These are phyloP conservation scores for Todus mexicanus DNA, from an alignment of 2,797 vertebrate species.

Conservation along the genomic window DNA sequence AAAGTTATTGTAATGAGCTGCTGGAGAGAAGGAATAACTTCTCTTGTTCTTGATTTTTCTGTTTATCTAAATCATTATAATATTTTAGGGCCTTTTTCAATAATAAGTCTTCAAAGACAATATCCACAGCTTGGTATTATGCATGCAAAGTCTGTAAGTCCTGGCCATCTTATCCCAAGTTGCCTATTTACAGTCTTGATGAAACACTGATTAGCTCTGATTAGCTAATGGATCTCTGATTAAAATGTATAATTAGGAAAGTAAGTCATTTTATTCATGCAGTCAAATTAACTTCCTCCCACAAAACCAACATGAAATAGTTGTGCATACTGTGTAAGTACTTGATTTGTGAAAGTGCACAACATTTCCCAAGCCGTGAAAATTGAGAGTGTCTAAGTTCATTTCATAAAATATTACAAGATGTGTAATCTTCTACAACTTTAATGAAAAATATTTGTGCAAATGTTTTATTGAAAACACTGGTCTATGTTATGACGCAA, in stretches of 20 bases:
- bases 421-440: background rate
- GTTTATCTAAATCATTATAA: background rate
- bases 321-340: slow-evolving; percentile 12
- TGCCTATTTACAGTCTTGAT: slow-evolving; percentile 72
- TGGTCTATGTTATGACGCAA: background rate
- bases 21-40: background rate
- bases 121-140: slow-evolving; percentile 44
- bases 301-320: slow-evolving; percentile 54
- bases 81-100: background rate
- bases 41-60: background rate
- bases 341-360: slow-evolving; percentile 5
- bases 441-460: slow-evolving; percentile 29
- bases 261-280: slow-evolving; percentile 77
- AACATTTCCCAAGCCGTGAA: background rate
- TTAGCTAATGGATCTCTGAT: slow-evolving; percentile 78
- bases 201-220: slow-evolving; percentile 77
- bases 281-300: slow-evolving; percentile 70
- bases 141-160: slow-evolving; percentile 58
- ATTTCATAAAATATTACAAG: background rate
- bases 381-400: background rate
- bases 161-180: slow-evolving; percentile 65
- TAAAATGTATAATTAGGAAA: slow-evolving; percentile 76
- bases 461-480: slow-evolving; percentile 39
- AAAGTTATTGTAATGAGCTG: background rate
- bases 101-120: background rate